Base-by-base conservation (phyloP, 2,888 invertebrate species). In the Drosophila neonasuta region DNA sequence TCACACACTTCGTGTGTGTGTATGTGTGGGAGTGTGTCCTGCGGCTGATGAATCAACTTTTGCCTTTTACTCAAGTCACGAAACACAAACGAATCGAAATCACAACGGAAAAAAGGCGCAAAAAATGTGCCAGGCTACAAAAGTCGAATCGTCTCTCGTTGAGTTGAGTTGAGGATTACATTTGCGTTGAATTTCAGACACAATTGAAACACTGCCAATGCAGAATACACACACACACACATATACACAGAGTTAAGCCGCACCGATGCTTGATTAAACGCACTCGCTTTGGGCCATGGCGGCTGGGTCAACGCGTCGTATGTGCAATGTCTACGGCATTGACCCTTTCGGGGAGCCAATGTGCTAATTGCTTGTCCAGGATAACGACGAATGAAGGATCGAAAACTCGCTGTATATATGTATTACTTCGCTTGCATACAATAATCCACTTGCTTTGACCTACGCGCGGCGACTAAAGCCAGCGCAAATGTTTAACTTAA, bases 1-100 rank as follows among this genome's bases (percentile, higher is more conserved):
- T 45, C n/a, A 49, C n/a, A 54, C 29, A 39, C 42, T 44, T 11
- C 24, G 24, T 46, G 36, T 49, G 44, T 54, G 34, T 48, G 61
- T 65, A 48, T 58, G 54, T 54, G 64, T 46, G 30, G 29, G 34
- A n/a, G 56, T 15, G 68, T 81, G 70, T 73, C 87, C 85, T 80
- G 85, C 71, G 87, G 81, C 87, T 86, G 87, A 86, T 82, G 87
- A 86, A 86, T 76, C 87, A 84, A 82, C 81, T 86, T 82, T 79
- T 85, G 85, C 79, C 85, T 75, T 55, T 79, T 68, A 79, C 87
- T 86, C 85, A 86, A 82, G 81, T 82, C 87, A 82, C 81, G 81
- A 84, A 82, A 81, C 82, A 72, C 87, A 84, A 84, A 78, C 87
- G 71, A 70, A 56, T 54, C 72, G 66, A 74, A 79, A 76, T 62